Conservation (phyloP, 2,797 vertebrate genomes). For the Chelon labrosus region DNA sequence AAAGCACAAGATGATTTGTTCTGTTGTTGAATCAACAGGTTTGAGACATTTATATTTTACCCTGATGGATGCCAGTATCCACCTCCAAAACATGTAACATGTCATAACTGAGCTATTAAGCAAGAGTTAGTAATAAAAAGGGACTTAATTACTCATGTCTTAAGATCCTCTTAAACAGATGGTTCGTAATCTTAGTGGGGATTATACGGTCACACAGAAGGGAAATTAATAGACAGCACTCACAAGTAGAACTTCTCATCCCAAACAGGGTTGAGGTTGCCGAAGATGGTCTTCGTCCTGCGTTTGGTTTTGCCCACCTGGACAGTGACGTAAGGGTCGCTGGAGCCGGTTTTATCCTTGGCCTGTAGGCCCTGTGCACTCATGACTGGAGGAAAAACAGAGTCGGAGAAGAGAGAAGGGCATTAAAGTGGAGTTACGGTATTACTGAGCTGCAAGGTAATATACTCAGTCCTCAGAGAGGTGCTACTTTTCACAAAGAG, state of each 20-base stretch:
- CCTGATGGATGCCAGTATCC: constrained; percentile 20
- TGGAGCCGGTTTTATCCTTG: constrained; percentile 98
- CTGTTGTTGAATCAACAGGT: constrained; percentile 14
- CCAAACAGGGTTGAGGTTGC: constrained; percentile 98
- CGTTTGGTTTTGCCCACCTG: constrained; percentile 98
- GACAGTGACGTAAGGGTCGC: constrained; percentile 97
- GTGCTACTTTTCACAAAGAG: no score
- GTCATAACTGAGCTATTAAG: constrained; percentile 15
- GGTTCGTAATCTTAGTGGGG: constrained; percentile 21
- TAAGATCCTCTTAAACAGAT: constrained; percentile 12
- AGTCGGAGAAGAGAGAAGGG: constrained; percentile 6
- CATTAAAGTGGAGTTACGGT: not conserved
- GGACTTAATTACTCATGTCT: constrained; percentile 27
- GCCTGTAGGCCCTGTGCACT: constrained; percentile 98
- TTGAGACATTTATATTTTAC: constrained; percentile 9
- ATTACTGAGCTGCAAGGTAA: not conserved
- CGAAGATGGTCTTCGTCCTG: constrained; percentile 98
- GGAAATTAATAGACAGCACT: constrained; percentile 79
- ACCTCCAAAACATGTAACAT: constrained; percentile 13
- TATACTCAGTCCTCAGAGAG: no score
- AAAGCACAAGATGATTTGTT: constrained; percentile 20
- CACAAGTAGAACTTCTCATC: constrained; percentile 98
- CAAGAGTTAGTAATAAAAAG: constrained; percentile 11
- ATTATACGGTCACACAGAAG: constrained; percentile 18
- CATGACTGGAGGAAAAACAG: constrained; percentile 86